These are phyloP conservation scores for Parnassius smintheus DNA, from an alignment of 2,888 invertebrate genomes.

Conservation along the genomic window DNA sequence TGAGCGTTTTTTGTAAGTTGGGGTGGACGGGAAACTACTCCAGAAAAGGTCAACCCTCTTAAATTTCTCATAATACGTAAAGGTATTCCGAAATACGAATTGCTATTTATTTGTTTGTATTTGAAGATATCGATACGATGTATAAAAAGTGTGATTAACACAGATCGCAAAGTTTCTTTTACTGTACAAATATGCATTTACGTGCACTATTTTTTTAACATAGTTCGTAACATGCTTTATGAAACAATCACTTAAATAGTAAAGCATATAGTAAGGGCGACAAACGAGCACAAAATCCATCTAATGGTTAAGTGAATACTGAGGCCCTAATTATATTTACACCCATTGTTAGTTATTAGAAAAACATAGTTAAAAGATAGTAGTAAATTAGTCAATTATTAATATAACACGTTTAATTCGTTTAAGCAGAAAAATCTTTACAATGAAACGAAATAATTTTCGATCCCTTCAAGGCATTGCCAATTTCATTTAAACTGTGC, in stretches of 20 bases:
- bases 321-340: too few relatives aligned
- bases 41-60: slow-evolving; percentile 38
- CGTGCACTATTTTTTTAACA: too few relatives aligned
- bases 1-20: slow-evolving; percentile 40
- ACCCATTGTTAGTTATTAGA: too few relatives aligned
- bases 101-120: slow-evolving; percentile 19
- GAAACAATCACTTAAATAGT: too few relatives aligned
- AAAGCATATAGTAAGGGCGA: too few relatives aligned
- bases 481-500: slow-evolving; percentile 14
- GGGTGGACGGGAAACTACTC: slow-evolving; percentile 45
- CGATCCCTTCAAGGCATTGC: slow-evolving; percentile 6
- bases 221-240: too few relatives aligned
- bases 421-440: too few relatives aligned
- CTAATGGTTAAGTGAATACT: too few relatives aligned
- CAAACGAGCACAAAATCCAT: too few relatives aligned
- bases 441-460: not conserved
- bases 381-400: too few relatives aligned
- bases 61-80: slow-evolving; percentile 33
- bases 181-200: not conserved
- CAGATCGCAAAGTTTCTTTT: not conserved
- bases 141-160: not conserved
- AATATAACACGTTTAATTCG: too few relatives aligned
- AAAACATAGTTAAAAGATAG: too few relatives aligned
- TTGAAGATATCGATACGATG: not conserved
- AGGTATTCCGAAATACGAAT: slow-evolving; percentile 20